Base-by-base conservation (phyloP, 2,113 vertebrate species). In the Triplophysa dalaica region DNA sequence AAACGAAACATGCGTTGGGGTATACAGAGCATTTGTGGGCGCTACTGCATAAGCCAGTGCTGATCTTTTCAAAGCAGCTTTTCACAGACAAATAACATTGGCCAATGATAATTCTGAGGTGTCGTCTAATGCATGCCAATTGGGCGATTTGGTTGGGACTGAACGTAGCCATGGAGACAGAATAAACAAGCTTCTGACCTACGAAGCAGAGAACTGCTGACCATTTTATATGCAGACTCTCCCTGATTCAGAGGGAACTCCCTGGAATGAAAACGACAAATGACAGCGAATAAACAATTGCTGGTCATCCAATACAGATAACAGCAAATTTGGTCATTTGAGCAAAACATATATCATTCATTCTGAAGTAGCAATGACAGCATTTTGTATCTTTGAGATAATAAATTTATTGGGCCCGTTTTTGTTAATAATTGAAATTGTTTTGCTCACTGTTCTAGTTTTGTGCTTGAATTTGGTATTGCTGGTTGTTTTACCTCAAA, bases 141-240 rank as follows among this genome's bases (percentile, higher is more conserved):
- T 94, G 90, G 90, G 90, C 86, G 87, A 92, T 91, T 92, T 91
- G 86, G 88, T 91, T 93, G 96, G 96, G 96, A 98, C 96, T 99
- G 96, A 96, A 95, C 94, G 95, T 98, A 98, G 96, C 96, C 96
- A 98, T 95, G 95, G 97, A 97, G 93, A 97, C 96, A 98, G 97
- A 98, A 93, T 94, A 94, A 93, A 97, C 98, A 99, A 99, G 97
- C 96, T 97, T 99, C 97, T 98, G 98, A 99, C 96, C 96, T 98
- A 98, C 97, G 95, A 97, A 98, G 96, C 96, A 98, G 96, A 97
- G 96, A 98, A 98, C 96, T 98, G 97, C 97, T 98, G 96, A 97
- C 97, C 97, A 99, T 99, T 98, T 99, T 97, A 97, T 98, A 98
- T 98, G 97, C 96, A 98, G 96, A 98, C 96, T 98, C 96, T 96